Evolutionary conservation across 1,140 invertebrate genomes (phyloP), one percentile per base, ranked within the genome.

Genomic region (Leptoteleia sp.): DNA sequence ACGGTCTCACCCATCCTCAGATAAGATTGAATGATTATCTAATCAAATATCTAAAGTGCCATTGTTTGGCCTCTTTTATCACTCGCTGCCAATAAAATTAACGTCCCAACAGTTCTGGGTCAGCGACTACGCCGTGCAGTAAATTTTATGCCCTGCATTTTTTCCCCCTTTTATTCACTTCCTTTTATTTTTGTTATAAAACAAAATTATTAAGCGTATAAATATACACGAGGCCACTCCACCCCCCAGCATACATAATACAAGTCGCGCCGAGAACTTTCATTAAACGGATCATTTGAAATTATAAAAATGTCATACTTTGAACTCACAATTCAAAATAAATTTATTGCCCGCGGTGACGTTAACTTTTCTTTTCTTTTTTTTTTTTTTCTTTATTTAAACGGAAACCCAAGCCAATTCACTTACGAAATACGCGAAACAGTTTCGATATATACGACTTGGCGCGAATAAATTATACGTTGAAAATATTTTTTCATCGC

Each of bases 11-110:
- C 16, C 42, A 61, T 61, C 29, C 29, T 61, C n/a, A 35, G 57
- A 48, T 62, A 62, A 65, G 45, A 52, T 50, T 64, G 25, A 64
- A 45, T 52, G 59, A 64, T 50, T 40, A 50, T 64, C 35, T 50
- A 64, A 50, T 50, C 45, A 33, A 62, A 50, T 50, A 64, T 40
- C 59, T 64, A 52, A 40, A 64, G 59, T 50, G 29, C 19, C 45
- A 64, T 42, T 40, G 15, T 42, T 62, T 64, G 25, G 11, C 45
- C 57, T 47, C 43, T 50, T 64, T 50, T 64, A 64, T 64, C 22
- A 31, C 22, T 9, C 22, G n/a, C 6, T 29, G 25, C n/a, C 45
- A 50, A 64, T 64, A 64, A 64, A 64, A 50, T 50, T 50, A 29
- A 50, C 35, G 17, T 31, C 42, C 35, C 9, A 25, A 37, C 11